These are phyloP conservation scores for Lytechinus pictus DNA, from an alignment of 35 echinoderm and acorn worm species.

Conservation along the genomic window DNA sequence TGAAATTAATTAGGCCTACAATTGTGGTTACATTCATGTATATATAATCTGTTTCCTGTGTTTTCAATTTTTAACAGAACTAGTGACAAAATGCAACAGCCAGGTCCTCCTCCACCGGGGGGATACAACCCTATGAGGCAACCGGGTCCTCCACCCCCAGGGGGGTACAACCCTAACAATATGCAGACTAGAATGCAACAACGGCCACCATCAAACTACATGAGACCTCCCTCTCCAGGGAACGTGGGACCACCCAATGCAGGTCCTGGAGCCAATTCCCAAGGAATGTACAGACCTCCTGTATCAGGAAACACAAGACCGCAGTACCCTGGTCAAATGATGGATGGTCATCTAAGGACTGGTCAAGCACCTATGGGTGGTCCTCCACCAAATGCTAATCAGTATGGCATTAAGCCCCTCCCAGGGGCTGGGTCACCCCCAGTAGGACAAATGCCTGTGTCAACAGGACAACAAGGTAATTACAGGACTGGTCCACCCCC, in stretches of 20 bases:
- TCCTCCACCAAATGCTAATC: not conserved
- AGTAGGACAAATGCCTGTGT: slow-evolving; percentile 27
- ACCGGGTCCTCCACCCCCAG: slow-evolving; percentile 61
- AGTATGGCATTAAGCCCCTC: not conserved
- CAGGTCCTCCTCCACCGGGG: slow-evolving; percentile 59
- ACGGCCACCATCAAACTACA: slow-evolving; percentile 22
- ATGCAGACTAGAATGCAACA: slow-evolving; percentile 10
- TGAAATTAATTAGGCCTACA: too few relatives aligned
- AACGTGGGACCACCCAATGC: not conserved
- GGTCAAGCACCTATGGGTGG: slow-evolving; percentile 38
- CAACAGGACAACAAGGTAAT: not conserved
- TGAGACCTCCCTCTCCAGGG: slow-evolving; percentile 29
- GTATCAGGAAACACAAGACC: not conserved
- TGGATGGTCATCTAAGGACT: slow-evolving; percentile 20
- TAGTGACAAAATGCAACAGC: slow-evolving; percentile 49
- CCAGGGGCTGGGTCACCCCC: not conserved
- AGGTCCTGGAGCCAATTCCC: not conserved
- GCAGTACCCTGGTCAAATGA: not conserved
- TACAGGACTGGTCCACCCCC: not conserved
- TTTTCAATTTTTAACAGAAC: not conserved
- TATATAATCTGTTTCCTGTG: not conserved
- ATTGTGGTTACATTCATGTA: too few relatives aligned
- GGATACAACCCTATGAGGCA: slow-evolving; percentile 46
- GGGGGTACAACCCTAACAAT: slow-evolving; percentile 48
- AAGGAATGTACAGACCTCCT: slow-evolving; percentile 46